phyloP scores from a whole-genome alignment of 1,140 invertebrate genomes.

The Samia ricini region DNA sequence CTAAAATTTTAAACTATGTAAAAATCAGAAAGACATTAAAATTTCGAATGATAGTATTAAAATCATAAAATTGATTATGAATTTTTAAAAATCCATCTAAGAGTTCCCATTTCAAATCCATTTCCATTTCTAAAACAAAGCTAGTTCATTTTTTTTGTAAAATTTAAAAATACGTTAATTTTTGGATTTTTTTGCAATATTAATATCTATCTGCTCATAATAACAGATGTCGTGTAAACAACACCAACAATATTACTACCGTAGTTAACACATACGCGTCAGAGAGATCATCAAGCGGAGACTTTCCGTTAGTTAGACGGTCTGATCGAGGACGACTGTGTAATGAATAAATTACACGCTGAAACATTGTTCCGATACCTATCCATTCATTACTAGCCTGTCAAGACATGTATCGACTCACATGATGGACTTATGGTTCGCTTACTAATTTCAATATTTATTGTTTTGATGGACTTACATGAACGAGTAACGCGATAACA shows the following conservation, averaged over 20 bases:
- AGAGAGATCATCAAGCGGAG: constrained; percentile 55
- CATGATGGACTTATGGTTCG: constrained; percentile 38
- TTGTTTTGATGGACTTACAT: constrained; percentile 46
- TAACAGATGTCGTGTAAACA: not conserved
- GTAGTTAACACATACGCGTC: not conserved
- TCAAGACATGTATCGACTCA: constrained; percentile 29
- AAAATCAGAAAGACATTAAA: too few species aligned
- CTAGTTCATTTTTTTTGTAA: not conserved
- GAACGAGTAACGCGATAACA: constrained; percentile 41
- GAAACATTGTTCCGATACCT: constrained; percentile 74
- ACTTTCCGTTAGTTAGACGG: constrained; percentile 58
- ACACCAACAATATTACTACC: not conserved
- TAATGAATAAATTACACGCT: constrained; percentile 77
- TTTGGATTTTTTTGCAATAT: not conserved
- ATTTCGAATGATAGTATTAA: too few species aligned
- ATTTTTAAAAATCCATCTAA: too few species aligned
- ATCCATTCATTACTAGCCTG: constrained; percentile 62
- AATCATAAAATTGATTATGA: too few species aligned
- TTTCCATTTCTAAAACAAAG: too few species aligned
- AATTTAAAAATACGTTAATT: too few species aligned
- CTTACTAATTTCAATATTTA: constrained; percentile 62
- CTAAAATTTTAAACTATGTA: too few species aligned
- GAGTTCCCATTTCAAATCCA: too few species aligned
- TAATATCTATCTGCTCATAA: not conserved
- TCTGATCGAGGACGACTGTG: constrained; percentile 70